A percentile compares a stretch with the other conserved stretches of the same genome.
phyloP scores from a whole-genome alignment of 1,140 invertebrate species.

The Phocides pigmalion region DNA sequence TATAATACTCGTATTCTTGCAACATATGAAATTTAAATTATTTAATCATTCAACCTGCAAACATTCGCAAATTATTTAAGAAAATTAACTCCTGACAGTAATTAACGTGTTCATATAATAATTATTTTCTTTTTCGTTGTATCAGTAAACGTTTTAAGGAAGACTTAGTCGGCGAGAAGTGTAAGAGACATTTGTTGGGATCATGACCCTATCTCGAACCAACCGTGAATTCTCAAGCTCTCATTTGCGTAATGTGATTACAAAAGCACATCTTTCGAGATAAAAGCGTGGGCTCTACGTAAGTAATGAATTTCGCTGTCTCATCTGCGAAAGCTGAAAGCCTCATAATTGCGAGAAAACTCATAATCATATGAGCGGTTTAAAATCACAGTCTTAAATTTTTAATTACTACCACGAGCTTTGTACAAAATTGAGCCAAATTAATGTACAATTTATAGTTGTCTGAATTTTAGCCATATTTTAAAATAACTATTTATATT shows the following conservation, averaged over 20 bases:
- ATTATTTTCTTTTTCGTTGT: background rate
- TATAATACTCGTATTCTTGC: background rate
- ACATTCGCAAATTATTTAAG: background rate
- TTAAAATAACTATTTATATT: no score
- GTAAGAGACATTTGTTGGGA: constrained; percentile 75
- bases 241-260: constrained; percentile 83
- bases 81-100: no score
- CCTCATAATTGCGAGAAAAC: constrained; percentile 63
- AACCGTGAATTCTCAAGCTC: constrained; percentile 76
- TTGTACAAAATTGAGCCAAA: constrained; percentile 5
- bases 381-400: constrained; percentile 35
- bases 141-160: constrained; percentile 44
- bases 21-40: background rate
- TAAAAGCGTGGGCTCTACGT: constrained; percentile 76
- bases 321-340: constrained; percentile 56
- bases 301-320: constrained; percentile 77
- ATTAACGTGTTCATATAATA: no score
- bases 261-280: constrained; percentile 81
- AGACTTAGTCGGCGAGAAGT: constrained; percentile 62
- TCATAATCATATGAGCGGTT: constrained; percentile 44
- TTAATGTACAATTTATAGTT: background rate
- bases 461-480: no score
- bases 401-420: constrained; percentile 30
- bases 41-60: background rate
- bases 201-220: constrained; percentile 75